phyloP scores from a whole-genome alignment of 1,140 invertebrate species.

The Mizuhopecten yessoensis region DNA sequence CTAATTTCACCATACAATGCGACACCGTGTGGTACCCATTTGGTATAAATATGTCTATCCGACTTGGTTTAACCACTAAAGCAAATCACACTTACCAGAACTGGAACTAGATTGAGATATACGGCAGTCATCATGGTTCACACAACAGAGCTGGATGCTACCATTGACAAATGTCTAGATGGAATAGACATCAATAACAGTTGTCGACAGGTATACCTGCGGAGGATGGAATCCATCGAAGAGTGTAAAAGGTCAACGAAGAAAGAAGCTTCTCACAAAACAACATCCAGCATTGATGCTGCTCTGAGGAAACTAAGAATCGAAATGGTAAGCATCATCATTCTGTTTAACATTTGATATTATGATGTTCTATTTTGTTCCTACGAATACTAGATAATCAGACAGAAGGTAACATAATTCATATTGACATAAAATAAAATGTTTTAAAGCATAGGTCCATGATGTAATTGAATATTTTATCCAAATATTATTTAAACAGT shows the following conservation, averaged over 20 bases:
- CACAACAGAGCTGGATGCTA: neutral
- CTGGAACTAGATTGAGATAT: too few species aligned
- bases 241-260: neutral
- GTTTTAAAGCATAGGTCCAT: too few species aligned
- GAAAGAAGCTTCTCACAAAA: neutral
- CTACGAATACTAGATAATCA: too few species aligned
- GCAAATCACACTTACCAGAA: too few species aligned
- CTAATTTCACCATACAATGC: too few species aligned
- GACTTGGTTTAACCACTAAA: too few species aligned
- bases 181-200: neutral
- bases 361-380: too few species aligned
- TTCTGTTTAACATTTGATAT: neutral
- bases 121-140: neutral
- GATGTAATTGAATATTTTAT: neutral
- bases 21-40: too few species aligned
- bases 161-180: neutral
- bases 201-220: neutral
- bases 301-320: neutral
- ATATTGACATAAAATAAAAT: too few species aligned
- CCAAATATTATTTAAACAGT: too few species aligned
- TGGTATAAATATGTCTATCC: too few species aligned
- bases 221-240: neutral
- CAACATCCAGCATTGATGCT: neutral
- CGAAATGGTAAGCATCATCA: neutral
- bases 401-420: too few species aligned